Conservation (phyloP, 1,140 invertebrate species). For the Hyposmocoma kahamanoa region DNA sequence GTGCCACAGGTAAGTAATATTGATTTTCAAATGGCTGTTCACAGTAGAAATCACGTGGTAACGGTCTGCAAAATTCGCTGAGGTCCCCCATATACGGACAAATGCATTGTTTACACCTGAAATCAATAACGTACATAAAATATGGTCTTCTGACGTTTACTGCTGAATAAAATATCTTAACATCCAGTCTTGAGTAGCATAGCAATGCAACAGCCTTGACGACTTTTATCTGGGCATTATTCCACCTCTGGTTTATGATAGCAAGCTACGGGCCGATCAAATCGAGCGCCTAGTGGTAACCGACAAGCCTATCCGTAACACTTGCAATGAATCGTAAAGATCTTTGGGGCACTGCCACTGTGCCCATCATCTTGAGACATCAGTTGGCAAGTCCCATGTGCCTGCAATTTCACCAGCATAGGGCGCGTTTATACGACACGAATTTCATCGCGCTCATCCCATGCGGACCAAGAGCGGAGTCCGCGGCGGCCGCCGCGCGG, state of each 20-base stretch:
- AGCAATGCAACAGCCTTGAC: no score
- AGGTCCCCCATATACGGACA: constrained; percentile 47
- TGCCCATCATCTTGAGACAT: no score
- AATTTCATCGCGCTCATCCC: no score
- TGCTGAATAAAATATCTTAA: background rate
- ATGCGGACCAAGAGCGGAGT: no score
- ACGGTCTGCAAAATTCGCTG: constrained; percentile 39
- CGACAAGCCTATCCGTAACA: no score
- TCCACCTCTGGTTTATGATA: background rate
- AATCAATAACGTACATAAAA: background rate
- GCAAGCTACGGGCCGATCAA: background rate
- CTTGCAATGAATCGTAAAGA: no score
- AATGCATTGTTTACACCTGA: constrained; percentile 44
- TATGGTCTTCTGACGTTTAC: background rate
- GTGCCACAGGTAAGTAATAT: constrained; percentile 38
- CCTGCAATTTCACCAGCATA: no score
- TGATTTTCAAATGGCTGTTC: constrained; percentile 40
- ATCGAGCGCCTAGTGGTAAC: background rate
- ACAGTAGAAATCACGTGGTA: constrained; percentile 31
- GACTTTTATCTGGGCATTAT: background rate
- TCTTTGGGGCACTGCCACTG: no score
- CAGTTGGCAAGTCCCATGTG: no score
- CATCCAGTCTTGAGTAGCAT: no score
- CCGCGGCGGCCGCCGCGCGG: no score
- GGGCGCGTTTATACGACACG: no score